Evolutionary conservation across 2,797 vertebrate species (phyloP).

Genomic region (Myripristis murdjan): DNA sequence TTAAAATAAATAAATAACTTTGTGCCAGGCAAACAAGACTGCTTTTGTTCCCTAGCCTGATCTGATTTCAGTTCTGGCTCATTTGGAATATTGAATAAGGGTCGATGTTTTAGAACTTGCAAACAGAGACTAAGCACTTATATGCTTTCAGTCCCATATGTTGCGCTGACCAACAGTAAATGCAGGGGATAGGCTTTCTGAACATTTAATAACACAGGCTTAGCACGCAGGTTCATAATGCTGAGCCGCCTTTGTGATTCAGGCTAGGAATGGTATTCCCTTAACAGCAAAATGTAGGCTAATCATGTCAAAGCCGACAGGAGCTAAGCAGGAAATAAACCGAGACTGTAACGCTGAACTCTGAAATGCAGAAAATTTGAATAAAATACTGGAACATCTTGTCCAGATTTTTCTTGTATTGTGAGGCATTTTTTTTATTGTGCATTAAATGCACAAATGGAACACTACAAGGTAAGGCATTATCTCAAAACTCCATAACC

Average conservation of each 20-base stretch:
- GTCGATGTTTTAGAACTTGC: too few species aligned
- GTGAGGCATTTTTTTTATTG: constrained; percentile 3
- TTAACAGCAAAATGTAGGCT: neutral
- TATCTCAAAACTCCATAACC: constrained; percentile 4
- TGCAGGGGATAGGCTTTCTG: neutral
- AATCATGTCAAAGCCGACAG: constrained; percentile 1
- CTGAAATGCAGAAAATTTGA: too few species aligned
- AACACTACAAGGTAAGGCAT: neutral
- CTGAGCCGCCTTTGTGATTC: neutral
- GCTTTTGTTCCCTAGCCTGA: constrained; percentile 9
- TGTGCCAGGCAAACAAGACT: neutral
- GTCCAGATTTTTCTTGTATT: neutral
- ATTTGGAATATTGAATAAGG: constrained; percentile 7
- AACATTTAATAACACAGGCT: neutral
- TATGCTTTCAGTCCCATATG: neutral
- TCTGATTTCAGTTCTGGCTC: constrained; percentile 3
- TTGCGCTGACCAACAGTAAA: neutral
- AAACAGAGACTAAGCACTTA: neutral
- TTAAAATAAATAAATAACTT: neutral
- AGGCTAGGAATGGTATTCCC: constrained; percentile 3
- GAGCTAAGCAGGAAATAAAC: constrained; percentile 2
- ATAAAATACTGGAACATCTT: neutral
- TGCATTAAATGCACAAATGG: neutral
- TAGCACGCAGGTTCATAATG: neutral
- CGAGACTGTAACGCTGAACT: neutral